Evolutionary conservation across 2,113 vertebrate genomes (phyloP), one percentile per base, ranked within the genome.

Genomic region (Lutjanus erythropterus): DNA sequence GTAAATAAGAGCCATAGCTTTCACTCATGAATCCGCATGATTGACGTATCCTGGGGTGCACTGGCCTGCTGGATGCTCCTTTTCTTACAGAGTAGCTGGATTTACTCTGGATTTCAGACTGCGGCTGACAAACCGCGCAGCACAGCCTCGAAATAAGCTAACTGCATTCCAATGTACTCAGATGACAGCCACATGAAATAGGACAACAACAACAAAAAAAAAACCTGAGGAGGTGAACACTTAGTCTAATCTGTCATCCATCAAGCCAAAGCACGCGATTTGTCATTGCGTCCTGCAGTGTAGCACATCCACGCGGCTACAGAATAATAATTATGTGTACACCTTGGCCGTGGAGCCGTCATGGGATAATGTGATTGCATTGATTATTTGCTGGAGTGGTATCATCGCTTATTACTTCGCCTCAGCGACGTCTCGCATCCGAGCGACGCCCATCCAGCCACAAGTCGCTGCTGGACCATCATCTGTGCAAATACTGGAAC

Each of bases 401-500:
- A 81, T 73, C 72, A 71, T 61, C 70, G 75, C 64, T 73, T 71
- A 67, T 86, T 78, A 75, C 68, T 84, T 84, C 72, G 75, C 75
- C 62, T 66, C 9, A 39, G 85, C 71, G 70, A 79, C 82, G 71
- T 69, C 71, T 86, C 73, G 2, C 81, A 85, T 76, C 61, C 68
- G 66, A 91, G 82, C 89, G 89, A 94, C 93, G 93, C 93, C 93
- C 93, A 91, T 89, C 61, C 83, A 89, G 81, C 61, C 81, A 66
- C 90, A 70, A 81, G 80, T 85, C 74, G 25, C 78, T 5, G 25
- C 78, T 5, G 86, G 79, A 84, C 58, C 78, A 68, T 83, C 76
- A 71, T 70, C 46, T 25, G 56, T n/a, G 18, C 64, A 61, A 46
- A 66, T 18, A 52, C 42, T 37, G 37, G 1, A 65, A 69, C 73